phyloP scores from a whole-genome alignment of 1,140 invertebrate genomes.

The Macrobrachium rosenbergii region DNA sequence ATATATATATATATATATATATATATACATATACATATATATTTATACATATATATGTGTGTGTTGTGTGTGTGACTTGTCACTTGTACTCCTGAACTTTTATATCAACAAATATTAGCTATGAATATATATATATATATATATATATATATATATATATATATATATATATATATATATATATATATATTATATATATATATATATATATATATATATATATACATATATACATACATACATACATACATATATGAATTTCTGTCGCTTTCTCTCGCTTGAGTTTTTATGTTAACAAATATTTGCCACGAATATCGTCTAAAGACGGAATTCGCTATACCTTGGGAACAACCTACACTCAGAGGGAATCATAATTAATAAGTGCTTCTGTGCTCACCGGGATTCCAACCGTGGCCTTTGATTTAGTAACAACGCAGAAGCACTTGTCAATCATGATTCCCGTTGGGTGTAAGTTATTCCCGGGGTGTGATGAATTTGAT shows the following conservation, averaged over 20 bases:
- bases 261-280: neutral
- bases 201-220: neutral
- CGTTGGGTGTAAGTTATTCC: too few relatives aligned
- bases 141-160: neutral
- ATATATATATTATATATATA: neutral
- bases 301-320: too few relatives aligned
- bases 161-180: neutral
- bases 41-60: neutral
- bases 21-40: conserved; percentile 13
- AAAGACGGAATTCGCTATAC: too few relatives aligned
- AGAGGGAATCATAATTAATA: too few relatives aligned
- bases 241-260: neutral
- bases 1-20: conserved; percentile 8
- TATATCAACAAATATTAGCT: too few relatives aligned
- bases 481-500: too few relatives aligned
- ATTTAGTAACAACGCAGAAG: too few relatives aligned
- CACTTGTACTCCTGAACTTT: neutral
- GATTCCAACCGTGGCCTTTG: too few relatives aligned
- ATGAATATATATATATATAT: neutral
- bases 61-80: neutral
- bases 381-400: too few relatives aligned
- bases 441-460: too few relatives aligned
- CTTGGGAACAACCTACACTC: too few relatives aligned
- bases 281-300: too few relatives aligned
- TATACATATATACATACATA: neutral